Conservation (phyloP, 1,140 invertebrate genomes). For the Aradophagus sp. region DNA sequence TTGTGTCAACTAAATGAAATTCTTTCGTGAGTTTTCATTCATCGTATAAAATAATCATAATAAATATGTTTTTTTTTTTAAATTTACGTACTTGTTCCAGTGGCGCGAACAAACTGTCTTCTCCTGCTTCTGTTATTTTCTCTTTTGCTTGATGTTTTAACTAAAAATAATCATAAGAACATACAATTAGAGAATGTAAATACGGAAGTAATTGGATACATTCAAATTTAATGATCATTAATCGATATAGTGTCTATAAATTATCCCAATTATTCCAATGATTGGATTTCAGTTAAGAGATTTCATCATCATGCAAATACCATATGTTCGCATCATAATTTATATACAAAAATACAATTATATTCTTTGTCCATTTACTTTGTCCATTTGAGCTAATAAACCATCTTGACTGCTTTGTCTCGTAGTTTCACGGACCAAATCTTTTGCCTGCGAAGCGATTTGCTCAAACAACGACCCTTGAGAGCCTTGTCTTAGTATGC, state of each 20-base stretch:
- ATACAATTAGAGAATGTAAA: no score
- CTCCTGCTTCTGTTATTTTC: conserved; percentile 80
- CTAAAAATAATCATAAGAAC: conserved; percentile 62
- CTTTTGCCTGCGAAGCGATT: conserved; percentile 89
- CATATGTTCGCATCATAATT: no score
- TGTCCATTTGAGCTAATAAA: conserved; percentile 91
- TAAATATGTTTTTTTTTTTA: neutral
- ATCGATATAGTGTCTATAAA: no score
- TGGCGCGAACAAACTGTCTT: conserved; percentile 82
- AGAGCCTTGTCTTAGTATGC: conserved; percentile 82
- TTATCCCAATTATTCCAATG: no score
- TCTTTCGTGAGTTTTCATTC: no score
- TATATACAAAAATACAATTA: no score
- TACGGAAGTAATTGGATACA: no score
- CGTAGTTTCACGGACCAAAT: conserved; percentile 87
- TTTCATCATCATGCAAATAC: no score
- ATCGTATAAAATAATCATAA: no score
- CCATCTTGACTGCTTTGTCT: conserved; percentile 92
- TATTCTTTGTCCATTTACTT: no score
- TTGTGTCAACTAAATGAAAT: conserved; percentile 80
- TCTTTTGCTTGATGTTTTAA: conserved; percentile 81
- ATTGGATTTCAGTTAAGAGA: no score
- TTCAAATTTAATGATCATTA: no score
- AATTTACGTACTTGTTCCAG: conserved; percentile 83
- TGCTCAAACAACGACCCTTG: conserved; percentile 89